Conservation (phyloP, 2,888 invertebrate species). For the Agrochola litura region DNA sequence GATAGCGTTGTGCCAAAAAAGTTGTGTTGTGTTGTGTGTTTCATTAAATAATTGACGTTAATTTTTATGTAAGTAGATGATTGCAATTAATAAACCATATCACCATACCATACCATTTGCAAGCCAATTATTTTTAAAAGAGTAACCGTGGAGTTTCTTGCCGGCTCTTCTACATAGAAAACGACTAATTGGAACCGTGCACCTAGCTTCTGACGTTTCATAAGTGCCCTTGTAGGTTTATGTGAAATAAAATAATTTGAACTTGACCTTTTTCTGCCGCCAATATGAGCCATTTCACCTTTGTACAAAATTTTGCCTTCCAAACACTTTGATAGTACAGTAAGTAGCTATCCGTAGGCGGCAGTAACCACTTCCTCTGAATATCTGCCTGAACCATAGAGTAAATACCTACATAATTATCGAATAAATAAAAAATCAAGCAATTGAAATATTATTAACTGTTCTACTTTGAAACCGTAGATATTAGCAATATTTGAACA, state of each 20-base stretch:
- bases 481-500: background rate
- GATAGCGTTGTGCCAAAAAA: background rate
- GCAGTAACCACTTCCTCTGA: too few relatives aligned
- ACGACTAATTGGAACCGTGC: too few relatives aligned
- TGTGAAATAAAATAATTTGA: too few relatives aligned
- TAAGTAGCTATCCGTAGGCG: background rate
- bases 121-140: too few relatives aligned
- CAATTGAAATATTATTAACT: background rate
- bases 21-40: too few relatives aligned
- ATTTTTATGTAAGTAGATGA: background rate
- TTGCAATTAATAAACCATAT: background rate
- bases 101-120: background rate
- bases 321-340: background rate
- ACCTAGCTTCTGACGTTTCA: too few relatives aligned
- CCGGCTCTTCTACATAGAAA: too few relatives aligned
- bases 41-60: background rate
- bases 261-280: background rate
- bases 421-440: background rate
- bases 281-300: background rate
- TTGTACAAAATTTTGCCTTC: background rate
- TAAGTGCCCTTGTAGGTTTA: too few relatives aligned
- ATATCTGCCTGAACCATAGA: too few relatives aligned
- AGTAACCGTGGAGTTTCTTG: too few relatives aligned
- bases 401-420: background rate
- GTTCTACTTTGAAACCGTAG: background rate